Evolutionary conservation across 2,797 vertebrate species (phyloP).

Genomic region (Aphelocoma californica): DNA sequence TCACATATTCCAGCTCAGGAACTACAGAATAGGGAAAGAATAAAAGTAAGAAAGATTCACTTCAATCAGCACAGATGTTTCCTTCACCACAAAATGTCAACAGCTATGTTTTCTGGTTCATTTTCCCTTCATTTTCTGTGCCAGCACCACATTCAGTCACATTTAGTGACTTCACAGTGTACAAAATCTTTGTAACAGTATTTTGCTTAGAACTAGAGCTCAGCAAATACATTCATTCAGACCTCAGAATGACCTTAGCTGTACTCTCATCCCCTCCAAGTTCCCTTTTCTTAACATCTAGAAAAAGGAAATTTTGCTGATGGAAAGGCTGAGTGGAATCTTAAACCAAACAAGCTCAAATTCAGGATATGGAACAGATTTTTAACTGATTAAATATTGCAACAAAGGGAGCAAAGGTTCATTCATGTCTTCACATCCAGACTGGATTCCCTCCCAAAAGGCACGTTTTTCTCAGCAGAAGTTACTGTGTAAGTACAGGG

Average conservation of each 20-base stretch:
- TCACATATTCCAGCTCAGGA: neutral
- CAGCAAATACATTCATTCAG: neutral
- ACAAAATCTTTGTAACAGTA: neutral
- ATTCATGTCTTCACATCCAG: accelerated
- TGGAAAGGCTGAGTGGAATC: neutral
- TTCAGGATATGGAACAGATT: neutral
- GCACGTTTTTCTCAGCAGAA: neutral
- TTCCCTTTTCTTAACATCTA: neutral
- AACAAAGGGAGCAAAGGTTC: neutral
- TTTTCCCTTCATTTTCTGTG: neutral
- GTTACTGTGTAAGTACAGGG: neutral
- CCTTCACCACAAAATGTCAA: neutral
- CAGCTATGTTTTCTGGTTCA: neutral
- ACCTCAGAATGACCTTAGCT: neutral
- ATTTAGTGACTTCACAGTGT: neutral
- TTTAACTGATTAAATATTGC: neutral
- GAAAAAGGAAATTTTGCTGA: neutral
- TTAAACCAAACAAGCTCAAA: neutral
- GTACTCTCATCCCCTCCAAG: neutral
- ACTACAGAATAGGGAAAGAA: neutral
- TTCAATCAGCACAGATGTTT: neutral
- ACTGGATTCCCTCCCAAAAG: neutral
- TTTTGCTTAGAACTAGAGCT: neutral
- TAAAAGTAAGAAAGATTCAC: neutral
- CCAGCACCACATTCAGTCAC: neutral